phyloP scores from a whole-genome alignment of 2,888 invertebrate genomes.

The Mythimna impura region DNA sequence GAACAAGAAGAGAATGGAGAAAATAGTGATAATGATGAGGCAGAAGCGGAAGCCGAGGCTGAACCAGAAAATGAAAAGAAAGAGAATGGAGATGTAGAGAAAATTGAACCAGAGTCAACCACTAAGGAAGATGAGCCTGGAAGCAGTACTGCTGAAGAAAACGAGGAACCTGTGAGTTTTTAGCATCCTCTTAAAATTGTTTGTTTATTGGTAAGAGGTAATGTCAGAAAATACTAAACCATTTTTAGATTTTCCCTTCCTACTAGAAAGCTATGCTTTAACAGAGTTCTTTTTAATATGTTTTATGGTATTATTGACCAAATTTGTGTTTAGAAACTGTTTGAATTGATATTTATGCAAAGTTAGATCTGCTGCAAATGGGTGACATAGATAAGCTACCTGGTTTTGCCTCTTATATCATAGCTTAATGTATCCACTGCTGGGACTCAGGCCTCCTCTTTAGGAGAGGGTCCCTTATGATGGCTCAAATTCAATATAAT shows the following conservation, averaged over 20 bases:
- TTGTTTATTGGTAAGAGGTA: not conserved
- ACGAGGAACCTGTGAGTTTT: constrained; percentile 79
- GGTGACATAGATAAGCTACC: too few species aligned
- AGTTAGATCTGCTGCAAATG: too few species aligned
- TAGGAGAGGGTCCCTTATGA: too few species aligned
- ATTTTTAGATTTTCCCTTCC: not conserved
- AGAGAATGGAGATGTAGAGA: constrained; percentile 70
- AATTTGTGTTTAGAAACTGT: too few species aligned
- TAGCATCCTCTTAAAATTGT: not conserved
- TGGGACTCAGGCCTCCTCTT: too few species aligned
- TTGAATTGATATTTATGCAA: too few species aligned
- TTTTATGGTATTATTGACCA: too few species aligned
- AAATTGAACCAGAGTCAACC: constrained; percentile 77
- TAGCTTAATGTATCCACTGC: too few species aligned
- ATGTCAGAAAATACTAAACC: not conserved
- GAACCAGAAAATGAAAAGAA: constrained; percentile 54
- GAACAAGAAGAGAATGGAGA: constrained; percentile 75
- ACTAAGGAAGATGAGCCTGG: constrained; percentile 78
- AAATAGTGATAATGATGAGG: constrained; percentile 90
- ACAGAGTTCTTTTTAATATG: not conserved
- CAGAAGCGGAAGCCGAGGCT: constrained; percentile 68
- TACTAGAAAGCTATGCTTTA: not conserved
- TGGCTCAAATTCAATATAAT: too few species aligned
- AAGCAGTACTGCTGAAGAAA: constrained; percentile 69
- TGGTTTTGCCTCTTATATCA: too few species aligned